These are phyloP conservation scores for Pandemis cinnamomeana DNA, from an alignment of 2,888 invertebrate species.

Conservation along the genomic window DNA sequence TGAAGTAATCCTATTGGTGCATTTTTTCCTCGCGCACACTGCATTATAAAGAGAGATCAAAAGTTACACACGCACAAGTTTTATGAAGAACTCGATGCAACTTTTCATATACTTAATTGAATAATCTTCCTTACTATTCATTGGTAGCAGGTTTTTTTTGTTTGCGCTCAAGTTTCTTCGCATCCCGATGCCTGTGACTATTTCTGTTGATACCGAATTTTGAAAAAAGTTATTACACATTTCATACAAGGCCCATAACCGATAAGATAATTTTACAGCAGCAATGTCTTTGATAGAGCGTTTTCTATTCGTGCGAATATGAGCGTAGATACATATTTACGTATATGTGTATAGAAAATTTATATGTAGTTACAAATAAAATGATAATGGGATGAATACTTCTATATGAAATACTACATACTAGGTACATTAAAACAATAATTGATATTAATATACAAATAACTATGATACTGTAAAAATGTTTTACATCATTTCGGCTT, in stretches of 20 bases:
- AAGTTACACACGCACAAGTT: too few species aligned
- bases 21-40: too few species aligned
- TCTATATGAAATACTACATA: neutral
- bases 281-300: neutral
- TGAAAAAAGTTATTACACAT: neutral
- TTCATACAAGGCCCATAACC: neutral
- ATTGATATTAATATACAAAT: neutral
- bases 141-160: neutral
- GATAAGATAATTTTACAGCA: neutral
- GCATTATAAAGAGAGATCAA: too few species aligned
- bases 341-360: neutral
- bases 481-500: neutral
- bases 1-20: too few species aligned
- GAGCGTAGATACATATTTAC: neutral
- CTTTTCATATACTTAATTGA: neutral
- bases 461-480: neutral
- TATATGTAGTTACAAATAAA: neutral
- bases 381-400: neutral
- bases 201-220: conserved; percentile 32
- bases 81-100: too few species aligned
- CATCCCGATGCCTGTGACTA: conserved; percentile 16
- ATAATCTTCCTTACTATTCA: conserved; percentile 18
- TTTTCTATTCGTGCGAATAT: too few species aligned
- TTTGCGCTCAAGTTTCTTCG: conserved; percentile 19
- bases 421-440: neutral